Base-by-base conservation (phyloP, 1,140 invertebrate species). In the Zaprionus inermis region DNA sequence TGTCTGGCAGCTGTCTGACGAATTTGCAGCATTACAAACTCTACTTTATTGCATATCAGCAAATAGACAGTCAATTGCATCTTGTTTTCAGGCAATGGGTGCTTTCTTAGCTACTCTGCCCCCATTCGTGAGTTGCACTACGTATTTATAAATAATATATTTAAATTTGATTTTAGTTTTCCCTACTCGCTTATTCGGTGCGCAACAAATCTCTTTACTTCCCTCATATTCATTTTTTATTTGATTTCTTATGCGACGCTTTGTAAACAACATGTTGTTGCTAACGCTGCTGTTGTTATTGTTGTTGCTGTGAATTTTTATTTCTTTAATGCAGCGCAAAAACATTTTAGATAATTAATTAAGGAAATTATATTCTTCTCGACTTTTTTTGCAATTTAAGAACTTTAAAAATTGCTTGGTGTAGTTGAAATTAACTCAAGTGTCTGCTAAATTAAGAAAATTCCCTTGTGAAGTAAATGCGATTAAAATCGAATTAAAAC, bases 291-390 rank as follows among this genome's bases (percentile, higher is more conserved):
- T 60, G 10, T 60, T 65, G 16, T 55, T 69, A 9, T 55, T n/a
- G n/a, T n/a, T 65, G 36, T 49, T 54, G 12, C 16, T 16, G 55
- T 7, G 46, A 52, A 52, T 78, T 60, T 70, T 75, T 49, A 68
- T 81, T 78, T 76, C 67, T 79, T 68, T 79, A 79, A 79, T 79
- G 61, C 63, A 79, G 46, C 12, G 32, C 18, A 75, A 63, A 85
- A 75, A 76, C 79, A 83, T 88, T 85, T 82, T 69, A 71, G 46
- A 57, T 83, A 88, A 88, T 86, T 86, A 86, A 83, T 79, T 81
- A 70, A 41, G 60, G 38, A 60, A 81, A 72, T 71, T 74, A 74
- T 52, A 32, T 34, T 34, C 54, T 32, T 18, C 28, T 28, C n/a
- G 9, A 18, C 12, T 60, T 51, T 41, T 60, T 16, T 28, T 28